Percentiles rank a stretch among this genome's conserved stretches.
Conservation (phyloP, 2,888 invertebrate species). For the Hetaerina titia region DNA sequence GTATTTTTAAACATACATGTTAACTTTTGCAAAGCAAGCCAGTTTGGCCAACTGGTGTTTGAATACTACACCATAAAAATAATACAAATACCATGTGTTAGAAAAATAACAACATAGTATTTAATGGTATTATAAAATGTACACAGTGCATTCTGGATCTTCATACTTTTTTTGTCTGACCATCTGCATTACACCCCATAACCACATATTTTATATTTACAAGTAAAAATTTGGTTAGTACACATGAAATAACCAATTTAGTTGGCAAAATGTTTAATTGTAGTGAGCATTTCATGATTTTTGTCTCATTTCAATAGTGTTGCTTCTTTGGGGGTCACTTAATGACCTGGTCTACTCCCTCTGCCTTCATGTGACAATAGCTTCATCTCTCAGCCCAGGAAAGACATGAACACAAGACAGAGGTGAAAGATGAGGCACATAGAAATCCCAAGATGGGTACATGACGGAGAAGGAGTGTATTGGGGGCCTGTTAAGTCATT, state of each 20-base stretch:
- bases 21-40: not conserved
- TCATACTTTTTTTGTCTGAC: not conserved
- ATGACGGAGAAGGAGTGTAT: constrained; percentile 12
- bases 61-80: not conserved
- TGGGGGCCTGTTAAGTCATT: constrained; percentile 8
- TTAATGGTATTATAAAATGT: not conserved
- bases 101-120: constrained; percentile 29
- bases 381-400: not conserved
- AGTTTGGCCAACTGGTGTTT: not conserved
- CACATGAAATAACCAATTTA: not conserved
- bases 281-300: not conserved
- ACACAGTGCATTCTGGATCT: not conserved
- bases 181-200: not conserved
- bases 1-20: constrained; percentile 26
- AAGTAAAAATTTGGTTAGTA: not conserved
- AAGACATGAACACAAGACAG: not conserved
- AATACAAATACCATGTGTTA: constrained; percentile 32
- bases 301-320: not conserved
- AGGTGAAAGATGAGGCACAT: not conserved
- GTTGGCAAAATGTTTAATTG: not conserved
- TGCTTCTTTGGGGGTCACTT: not conserved
- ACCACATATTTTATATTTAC: not conserved
- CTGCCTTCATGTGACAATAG: not conserved
- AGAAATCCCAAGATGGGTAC: not conserved
- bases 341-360: not conserved